A percentile compares a stretch with the other conserved stretches of the same genome.
Conservation (phyloP, 2,113 vertebrate genomes). For the Clinocottus analis region DNA sequence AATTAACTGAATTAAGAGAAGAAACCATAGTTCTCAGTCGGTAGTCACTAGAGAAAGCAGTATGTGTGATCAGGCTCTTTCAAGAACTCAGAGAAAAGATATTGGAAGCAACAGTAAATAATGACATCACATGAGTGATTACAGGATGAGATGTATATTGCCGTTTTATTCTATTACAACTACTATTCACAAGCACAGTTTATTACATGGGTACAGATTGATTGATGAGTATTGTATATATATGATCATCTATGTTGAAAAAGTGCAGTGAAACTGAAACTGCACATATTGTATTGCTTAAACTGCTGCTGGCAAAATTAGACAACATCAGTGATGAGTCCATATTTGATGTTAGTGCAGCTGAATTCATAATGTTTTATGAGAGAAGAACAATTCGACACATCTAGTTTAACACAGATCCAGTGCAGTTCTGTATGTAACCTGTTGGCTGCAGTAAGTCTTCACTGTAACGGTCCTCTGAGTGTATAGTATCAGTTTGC, state of each 20-base stretch:
- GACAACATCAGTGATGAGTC: neutral
- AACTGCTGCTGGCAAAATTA: neutral
- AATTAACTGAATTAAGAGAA: neutral
- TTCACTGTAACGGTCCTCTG: neutral
- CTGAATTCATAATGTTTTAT: neutral
- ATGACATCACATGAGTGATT: no score
- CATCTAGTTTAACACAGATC: neutral
- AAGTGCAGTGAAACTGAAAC: neutral
- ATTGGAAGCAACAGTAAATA: neutral
- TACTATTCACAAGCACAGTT: neutral
- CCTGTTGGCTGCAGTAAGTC: constrained; percentile 50
- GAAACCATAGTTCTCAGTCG: neutral
- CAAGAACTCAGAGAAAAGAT: neutral
- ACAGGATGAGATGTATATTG: neutral
- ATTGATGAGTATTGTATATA: neutral
- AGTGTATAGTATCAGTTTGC: no score
- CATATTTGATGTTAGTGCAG: neutral
- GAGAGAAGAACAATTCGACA: neutral
- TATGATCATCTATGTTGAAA: neutral
- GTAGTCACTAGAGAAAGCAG: neutral
- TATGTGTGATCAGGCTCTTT: neutral
- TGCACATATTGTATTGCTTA: neutral
- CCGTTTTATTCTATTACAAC: neutral
- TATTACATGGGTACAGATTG: neutral
- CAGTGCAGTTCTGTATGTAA: constrained; percentile 19